Percentiles rank a stretch among this genome's conserved stretches.
Conservation (phyloP, 1,140 invertebrate species). For the Bemisia tabaci region DNA sequence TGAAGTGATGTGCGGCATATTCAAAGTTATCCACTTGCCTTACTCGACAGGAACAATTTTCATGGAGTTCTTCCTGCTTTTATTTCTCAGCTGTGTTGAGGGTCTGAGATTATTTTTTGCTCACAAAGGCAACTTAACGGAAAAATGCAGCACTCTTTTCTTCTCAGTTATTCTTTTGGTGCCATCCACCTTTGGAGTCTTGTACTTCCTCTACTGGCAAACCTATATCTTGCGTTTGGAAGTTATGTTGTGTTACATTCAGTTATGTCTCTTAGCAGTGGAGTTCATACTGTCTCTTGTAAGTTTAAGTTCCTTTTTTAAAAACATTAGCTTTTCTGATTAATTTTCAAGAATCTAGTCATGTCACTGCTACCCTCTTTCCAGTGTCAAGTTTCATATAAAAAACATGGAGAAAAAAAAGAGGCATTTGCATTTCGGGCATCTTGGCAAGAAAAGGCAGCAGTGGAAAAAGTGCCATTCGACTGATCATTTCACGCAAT, state of each 20-base stretch:
- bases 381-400: too few relatives aligned
- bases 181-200: conserved; percentile 10
- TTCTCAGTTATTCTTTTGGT: conserved; percentile 10
- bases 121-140: conserved; percentile 14
- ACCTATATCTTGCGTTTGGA: conserved; percentile 12
- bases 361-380: too few relatives aligned
- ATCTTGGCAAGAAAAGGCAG: too few relatives aligned
- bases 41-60: conserved; percentile 11
- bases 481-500: too few relatives aligned
- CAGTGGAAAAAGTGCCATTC: too few relatives aligned
- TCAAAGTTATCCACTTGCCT: conserved; percentile 9
- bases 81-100: conserved; percentile 9
- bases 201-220: conserved; percentile 12
- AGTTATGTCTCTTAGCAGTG: conserved; percentile 6
- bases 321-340: conserved; percentile 32
- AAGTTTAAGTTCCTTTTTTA: conserved; percentile 3
- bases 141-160: conserved; percentile 5
- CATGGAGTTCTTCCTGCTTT: conserved; percentile 8
- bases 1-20: conserved; percentile 7
- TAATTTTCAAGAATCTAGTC: too few relatives aligned
- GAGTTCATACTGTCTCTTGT: conserved; percentile 11
- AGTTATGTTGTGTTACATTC: conserved; percentile 12
- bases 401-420: too few relatives aligned
- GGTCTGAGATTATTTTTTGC: conserved; percentile 9
- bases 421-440: too few relatives aligned